phyloP scores from a whole-genome alignment of 2,888 invertebrate genomes.

The Melanostoma scalare region DNA sequence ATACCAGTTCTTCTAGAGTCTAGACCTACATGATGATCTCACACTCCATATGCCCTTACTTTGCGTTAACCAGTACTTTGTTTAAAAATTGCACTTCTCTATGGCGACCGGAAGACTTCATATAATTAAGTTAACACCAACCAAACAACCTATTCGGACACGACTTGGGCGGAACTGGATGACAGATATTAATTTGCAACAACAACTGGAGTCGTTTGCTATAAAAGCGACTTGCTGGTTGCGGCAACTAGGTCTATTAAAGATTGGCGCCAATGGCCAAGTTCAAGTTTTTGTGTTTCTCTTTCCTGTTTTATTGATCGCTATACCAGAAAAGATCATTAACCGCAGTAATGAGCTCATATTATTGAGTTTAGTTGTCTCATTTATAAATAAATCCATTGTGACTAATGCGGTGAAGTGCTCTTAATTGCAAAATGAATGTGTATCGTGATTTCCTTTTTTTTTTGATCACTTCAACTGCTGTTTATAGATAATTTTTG shows the following conservation, averaged over 20 bases:
- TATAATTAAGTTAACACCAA: constrained; percentile 10
- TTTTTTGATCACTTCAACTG: neutral
- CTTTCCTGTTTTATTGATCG: constrained; percentile 36
- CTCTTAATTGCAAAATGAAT: constrained; percentile 21
- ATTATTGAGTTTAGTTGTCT: constrained; percentile 24
- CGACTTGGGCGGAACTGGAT: constrained; percentile 45
- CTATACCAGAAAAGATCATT: constrained; percentile 51
- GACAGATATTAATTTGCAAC: constrained; percentile 56
- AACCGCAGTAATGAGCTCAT: constrained; percentile 32
- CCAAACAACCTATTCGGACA: constrained; percentile 17
- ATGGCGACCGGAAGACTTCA: too few relatives aligned
- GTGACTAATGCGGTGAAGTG: constrained; percentile 9
- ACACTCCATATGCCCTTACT: too few relatives aligned
- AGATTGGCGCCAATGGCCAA: constrained; percentile 29
- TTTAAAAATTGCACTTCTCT: too few relatives aligned
- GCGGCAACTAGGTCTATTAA: too few relatives aligned
- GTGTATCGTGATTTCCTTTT: constrained; percentile 1
- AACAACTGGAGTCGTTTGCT: constrained; percentile 27
- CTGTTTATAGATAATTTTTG: too few relatives aligned
- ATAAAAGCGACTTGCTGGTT: neutral
- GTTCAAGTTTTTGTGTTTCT: constrained; percentile 18
- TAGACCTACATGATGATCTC: too few relatives aligned
- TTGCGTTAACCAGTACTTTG: too few relatives aligned
- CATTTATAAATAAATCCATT: neutral
- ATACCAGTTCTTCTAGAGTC: too few relatives aligned